Evolutionary conservation across 2,888 invertebrate genomes (phyloP).

Genomic region (Diploptera punctata): DNA sequence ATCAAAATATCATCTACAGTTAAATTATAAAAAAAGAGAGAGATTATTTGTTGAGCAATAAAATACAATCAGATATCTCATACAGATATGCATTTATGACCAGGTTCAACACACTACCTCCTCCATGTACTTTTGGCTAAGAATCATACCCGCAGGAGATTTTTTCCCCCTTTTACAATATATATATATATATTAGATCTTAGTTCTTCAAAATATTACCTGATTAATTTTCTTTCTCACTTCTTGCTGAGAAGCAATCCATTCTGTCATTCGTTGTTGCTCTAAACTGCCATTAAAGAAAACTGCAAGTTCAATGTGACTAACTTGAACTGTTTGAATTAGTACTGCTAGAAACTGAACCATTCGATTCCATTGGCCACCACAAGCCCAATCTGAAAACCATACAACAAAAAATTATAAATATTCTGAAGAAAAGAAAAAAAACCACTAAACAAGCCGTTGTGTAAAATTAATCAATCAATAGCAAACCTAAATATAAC

Average conservation of each 20-base stretch:
- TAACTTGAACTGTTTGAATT: conserved; percentile 75
- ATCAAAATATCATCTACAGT: too few relatives aligned
- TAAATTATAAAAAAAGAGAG: too few relatives aligned
- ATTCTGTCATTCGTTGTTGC: conserved; percentile 70
- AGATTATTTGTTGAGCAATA: too few relatives aligned
- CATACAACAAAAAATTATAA: too few relatives aligned
- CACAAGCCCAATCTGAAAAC: conserved; percentile 87
- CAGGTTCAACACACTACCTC: not conserved
- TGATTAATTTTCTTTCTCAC: conserved; percentile 78
- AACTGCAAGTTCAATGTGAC: conserved; percentile 78
- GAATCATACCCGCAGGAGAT: not conserved
- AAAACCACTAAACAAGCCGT: too few relatives aligned
- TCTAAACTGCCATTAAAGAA: conserved; percentile 89
- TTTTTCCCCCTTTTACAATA: not conserved
- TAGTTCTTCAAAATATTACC: conserved; percentile 65
- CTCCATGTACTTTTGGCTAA: too few relatives aligned
- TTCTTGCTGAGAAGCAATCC: conserved; percentile 75
- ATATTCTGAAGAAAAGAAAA: too few relatives aligned
- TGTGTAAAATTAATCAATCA: too few relatives aligned
- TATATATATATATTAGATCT: conserved; percentile 1
- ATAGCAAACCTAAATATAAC: too few relatives aligned
- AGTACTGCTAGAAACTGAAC: conserved; percentile 83
- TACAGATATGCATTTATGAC: too few relatives aligned
- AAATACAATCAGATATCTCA: too few relatives aligned
- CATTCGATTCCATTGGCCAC: conserved; percentile 95